These are phyloP conservation scores for Tinea semifulvella DNA, from an alignment of 2,888 invertebrate species.

Conservation along the genomic window DNA sequence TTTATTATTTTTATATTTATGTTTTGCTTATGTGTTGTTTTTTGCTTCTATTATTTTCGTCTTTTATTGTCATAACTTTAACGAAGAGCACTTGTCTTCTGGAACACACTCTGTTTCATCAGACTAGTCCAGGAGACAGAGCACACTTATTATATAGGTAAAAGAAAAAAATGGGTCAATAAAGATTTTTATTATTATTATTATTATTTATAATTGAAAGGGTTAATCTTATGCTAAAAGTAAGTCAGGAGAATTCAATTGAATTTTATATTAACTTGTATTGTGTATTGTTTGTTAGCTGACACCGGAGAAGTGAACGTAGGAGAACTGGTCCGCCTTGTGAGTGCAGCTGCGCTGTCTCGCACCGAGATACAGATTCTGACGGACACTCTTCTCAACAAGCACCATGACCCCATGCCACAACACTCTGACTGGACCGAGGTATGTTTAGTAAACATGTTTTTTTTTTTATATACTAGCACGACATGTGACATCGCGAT, in stretches of 20 bases:
- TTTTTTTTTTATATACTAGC: constrained; percentile 1
- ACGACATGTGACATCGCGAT: no score
- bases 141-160: no score
- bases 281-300: constrained; percentile 36
- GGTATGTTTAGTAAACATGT: constrained; percentile 37
- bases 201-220: no score
- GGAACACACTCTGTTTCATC: no score
- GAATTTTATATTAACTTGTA: not conserved
- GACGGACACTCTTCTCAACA: constrained; percentile 88
- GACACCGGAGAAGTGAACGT: constrained; percentile 75
- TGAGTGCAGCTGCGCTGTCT: constrained; percentile 83
- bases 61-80: no score
- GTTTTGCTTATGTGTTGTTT: not conserved
- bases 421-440: constrained; percentile 87
- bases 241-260: no score
- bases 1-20: not conserved
- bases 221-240: no score
- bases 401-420: constrained; percentile 81
- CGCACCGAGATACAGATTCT: constrained; percentile 89
- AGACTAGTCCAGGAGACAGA: no score
- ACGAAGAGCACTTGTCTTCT: no score
- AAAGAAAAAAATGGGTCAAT: no score
- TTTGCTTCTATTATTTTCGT: no score
- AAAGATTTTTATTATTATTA: no score
- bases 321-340: constrained; percentile 74